Base-by-base conservation (phyloP, 2,797 vertebrate genomes). In the Melanotaenia boesemani region DNA sequence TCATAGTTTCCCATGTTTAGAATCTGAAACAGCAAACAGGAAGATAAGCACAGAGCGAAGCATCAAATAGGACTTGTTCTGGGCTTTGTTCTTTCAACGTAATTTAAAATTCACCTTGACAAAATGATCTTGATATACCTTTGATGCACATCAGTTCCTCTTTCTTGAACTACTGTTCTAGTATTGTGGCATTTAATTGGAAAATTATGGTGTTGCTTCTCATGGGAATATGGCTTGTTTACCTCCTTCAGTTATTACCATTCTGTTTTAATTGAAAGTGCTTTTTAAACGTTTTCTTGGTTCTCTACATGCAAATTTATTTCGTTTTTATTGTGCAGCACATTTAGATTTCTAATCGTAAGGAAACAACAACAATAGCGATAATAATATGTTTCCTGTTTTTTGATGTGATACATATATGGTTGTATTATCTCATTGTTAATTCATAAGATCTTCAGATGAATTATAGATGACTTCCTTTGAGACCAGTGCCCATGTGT, bases 381-480 rank as follows among this genome's bases (percentile, higher is more conserved):
- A 85, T 86, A 88, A 89, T 74, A 64, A 63, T 86, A 30, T 69
- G 83, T 88, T 93, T 92, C 77, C 85, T 88, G 76, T 88, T 92
- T 88, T 46, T 80, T 90, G 77, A 88, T 93, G 87, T 92, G 88
- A 92, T 93, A 93, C 88, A 92, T 91, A 94, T 90, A 91, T 85
- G 73, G 76, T 86, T 87, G 89, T 84, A 93, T 94, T 90, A 92
- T 91, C 81, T 89, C 81, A 90, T 94, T 91, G 75, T 72, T 93
- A 93, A 94, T 95, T 92, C 92, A 94, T 94, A 82, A 90, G 76
- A 30, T 83, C 89, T 84, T 93, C 86, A 90, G 89, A 95, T 95
- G 92, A 95, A 95, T 95, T 91, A 95, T 94, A 84, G 86, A 95
- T 93, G 70, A 32, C 48, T 82, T 94, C 91, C 90, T 92, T 83